Evolutionary conservation across 2,797 vertebrate species (phyloP).

Genomic region (Lagodon rhomboides): DNA sequence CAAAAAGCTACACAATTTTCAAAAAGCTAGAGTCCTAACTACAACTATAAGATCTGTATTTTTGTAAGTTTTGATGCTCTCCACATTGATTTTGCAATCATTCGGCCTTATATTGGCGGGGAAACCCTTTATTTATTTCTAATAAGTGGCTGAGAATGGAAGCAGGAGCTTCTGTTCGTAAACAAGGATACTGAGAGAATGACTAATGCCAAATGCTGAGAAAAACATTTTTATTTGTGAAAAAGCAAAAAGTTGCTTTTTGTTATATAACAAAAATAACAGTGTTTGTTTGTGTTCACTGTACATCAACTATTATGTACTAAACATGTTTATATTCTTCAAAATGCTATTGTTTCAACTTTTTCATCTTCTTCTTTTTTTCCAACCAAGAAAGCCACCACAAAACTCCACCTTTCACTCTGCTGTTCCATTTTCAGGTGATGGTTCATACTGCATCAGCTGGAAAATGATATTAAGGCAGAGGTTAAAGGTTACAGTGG

Average conservation of each 20-base stretch:
- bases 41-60: no score
- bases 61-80: no score
- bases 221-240: slow-evolving; percentile 55
- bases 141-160: not conserved
- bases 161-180: not conserved
- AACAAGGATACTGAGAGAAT: slow-evolving; percentile 10
- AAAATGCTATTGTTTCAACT: not conserved
- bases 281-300: slow-evolving; percentile 50
- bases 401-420: slow-evolving; percentile 71
- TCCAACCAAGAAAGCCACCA: not conserved
- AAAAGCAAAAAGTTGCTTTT: slow-evolving; percentile 43
- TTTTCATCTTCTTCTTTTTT: not conserved
- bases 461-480: slow-evolving; percentile 62
- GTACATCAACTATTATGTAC: slow-evolving; percentile 39
- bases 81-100: no score
- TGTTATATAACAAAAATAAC: slow-evolving; percentile 52
- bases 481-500: not conserved
- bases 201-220: slow-evolving; percentile 24
- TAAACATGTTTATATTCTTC: slow-evolving; percentile 58
- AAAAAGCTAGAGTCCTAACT: no score
- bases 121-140: slow-evolving; percentile 11
- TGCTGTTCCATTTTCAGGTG: slow-evolving; percentile 86
- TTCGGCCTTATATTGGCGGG: no score
- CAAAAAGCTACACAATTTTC: no score
- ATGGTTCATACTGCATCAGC: slow-evolving; percentile 93